Conservation (phyloP, 2,113 vertebrate genomes). For the Phyllopteryx taeniolatus region DNA sequence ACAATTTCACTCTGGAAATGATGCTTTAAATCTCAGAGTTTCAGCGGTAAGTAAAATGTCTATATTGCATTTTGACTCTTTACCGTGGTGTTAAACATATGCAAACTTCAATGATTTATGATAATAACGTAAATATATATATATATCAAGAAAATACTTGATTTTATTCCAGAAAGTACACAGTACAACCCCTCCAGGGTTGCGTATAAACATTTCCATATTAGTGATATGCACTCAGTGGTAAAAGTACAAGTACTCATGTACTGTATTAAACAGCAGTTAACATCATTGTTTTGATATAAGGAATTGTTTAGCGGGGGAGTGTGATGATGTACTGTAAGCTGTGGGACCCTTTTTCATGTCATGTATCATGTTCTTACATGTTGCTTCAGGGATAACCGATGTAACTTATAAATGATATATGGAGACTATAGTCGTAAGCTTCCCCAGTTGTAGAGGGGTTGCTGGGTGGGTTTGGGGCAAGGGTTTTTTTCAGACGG, state of each 20-base stretch:
- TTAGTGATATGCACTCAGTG: background rate
- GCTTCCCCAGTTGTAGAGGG: background rate
- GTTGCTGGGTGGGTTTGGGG: too few relatives aligned
- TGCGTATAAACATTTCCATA: background rate
- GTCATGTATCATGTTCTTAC: background rate
- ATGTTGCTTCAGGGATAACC: background rate
- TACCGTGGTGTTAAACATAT: background rate
- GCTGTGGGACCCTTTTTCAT: background rate
- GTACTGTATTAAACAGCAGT: background rate
- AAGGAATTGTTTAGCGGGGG: background rate
- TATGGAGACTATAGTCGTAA: background rate
- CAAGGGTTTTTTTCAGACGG: too few relatives aligned
- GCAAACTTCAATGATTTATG: background rate
- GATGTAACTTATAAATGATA: background rate
- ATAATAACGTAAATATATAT: background rate
- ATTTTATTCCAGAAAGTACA: background rate
- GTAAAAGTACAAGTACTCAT: background rate
- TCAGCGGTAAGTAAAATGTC: conserved; percentile 64
- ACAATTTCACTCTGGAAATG: conserved; percentile 55
- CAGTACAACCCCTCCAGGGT: background rate
- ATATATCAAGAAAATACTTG: background rate
- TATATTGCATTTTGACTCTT: background rate
- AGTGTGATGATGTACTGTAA: background rate
- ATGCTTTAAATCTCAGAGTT: conserved; percentile 67
- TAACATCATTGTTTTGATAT: background rate